These are phyloP conservation scores for Tenualosa thibaudeaui DNA, from an alignment of 2,797 vertebrate species.

Conservation along the genomic window DNA sequence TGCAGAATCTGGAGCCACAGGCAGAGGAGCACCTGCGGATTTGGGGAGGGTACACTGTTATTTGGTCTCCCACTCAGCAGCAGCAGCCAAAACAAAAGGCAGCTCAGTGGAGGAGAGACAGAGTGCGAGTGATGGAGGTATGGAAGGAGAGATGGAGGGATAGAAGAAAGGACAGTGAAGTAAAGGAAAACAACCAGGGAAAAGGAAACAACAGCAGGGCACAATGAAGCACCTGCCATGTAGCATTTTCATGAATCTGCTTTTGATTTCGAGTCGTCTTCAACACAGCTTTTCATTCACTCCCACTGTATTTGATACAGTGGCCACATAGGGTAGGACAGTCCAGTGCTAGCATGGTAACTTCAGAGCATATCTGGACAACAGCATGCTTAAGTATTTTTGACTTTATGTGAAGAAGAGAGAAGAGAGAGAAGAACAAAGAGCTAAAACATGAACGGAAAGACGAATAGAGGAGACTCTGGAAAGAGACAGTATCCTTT, in stretches of 20 bases:
- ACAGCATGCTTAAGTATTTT: too few species aligned
- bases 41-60: conserved; percentile 42
- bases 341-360: too few species aligned
- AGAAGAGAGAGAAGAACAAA: too few species aligned
- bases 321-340: too few species aligned
- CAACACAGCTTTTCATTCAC: too few species aligned
- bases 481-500: too few species aligned
- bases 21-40: conserved; percentile 44
- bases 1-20: background rate
- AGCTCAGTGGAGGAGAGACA: conserved; percentile 41
- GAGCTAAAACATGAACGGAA: background rate
- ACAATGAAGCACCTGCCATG: background rate
- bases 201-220: background rate
- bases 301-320: too few species aligned
- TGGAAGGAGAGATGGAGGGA: background rate
- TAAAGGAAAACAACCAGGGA: background rate
- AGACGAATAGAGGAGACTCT: background rate
- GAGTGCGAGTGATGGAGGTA: conserved; percentile 33
- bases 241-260: too few species aligned
- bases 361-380: too few species aligned
- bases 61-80: conserved; percentile 56
- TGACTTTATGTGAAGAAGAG: too few species aligned
- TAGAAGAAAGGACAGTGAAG: background rate
- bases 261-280: too few species aligned
- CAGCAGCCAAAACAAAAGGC: conserved; percentile 55